Conservation (phyloP, 2,888 invertebrate species). For the Caenorhabditis sinica region DNA sequence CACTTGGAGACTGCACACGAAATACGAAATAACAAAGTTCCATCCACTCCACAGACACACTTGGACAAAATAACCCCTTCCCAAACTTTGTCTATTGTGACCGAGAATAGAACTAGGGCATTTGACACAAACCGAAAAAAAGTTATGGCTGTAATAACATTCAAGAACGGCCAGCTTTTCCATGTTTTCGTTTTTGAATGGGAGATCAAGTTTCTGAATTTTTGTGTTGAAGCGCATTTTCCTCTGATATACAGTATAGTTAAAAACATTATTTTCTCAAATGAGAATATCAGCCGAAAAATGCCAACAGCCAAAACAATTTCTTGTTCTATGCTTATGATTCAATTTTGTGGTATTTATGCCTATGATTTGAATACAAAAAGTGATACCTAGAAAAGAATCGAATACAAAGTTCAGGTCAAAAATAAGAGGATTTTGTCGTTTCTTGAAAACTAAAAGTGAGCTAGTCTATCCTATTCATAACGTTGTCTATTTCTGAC, state of each 20-base stretch:
- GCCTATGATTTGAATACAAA: not conserved
- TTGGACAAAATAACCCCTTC: not conserved
- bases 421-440: not conserved
- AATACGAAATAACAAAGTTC: constrained; percentile 41
- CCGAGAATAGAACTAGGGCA: not conserved
- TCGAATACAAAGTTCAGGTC: not conserved
- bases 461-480: not conserved
- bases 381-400: not conserved
- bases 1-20: constrained; percentile 9
- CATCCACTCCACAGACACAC: not conserved
- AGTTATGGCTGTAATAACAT: constrained; percentile 11
- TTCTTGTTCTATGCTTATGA: no score
- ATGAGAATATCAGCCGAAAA: no score
- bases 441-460: not conserved
- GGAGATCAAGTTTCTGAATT: not conserved
- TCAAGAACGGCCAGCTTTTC: not conserved
- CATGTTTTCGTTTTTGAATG: not conserved
- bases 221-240: no score
- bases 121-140: not conserved
- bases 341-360: no score
- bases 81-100: not conserved
- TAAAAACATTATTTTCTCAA: no score
- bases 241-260: no score
- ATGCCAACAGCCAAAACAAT: no score
- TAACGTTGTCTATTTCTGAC: not conserved